Conservation (phyloP, 2,113 vertebrate genomes). For the Ameiurus melas region DNA sequence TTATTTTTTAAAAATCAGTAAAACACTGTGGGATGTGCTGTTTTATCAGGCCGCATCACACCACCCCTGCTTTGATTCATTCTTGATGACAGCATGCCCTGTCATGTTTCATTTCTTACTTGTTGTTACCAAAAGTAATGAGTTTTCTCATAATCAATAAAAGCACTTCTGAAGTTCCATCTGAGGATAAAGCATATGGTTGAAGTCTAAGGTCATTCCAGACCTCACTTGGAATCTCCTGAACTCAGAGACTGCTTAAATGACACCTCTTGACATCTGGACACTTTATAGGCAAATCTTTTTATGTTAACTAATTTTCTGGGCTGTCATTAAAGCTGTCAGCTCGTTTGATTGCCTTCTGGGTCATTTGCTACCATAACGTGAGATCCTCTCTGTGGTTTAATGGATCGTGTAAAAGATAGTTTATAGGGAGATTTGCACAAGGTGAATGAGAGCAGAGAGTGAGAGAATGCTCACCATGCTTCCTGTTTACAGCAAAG, state of each 20-base stretch:
- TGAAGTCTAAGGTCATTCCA: slow-evolving; percentile 21
- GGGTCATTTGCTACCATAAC: slow-evolving; percentile 64
- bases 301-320: slow-evolving; percentile 65
- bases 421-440: slow-evolving; percentile 68
- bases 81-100: neutral
- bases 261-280: slow-evolving; percentile 57
- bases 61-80: neutral
- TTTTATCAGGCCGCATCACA: neutral
- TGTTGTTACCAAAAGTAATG: neutral
- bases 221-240: neutral
- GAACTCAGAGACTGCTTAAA: slow-evolving; percentile 32
- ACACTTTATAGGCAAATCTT: slow-evolving; percentile 65
- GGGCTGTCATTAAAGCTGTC: slow-evolving; percentile 63
- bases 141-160: neutral
- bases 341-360: slow-evolving; percentile 67
- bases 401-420: slow-evolving; percentile 65
- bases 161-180: neutral
- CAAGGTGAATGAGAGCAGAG: slow-evolving; percentile 65
- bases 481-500: slow-evolving; percentile 34
- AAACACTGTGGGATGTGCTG: neutral
- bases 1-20: neutral
- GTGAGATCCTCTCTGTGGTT: slow-evolving; percentile 56
- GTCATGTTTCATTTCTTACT: neutral
- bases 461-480: slow-evolving; percentile 44
- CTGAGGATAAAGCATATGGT: slow-evolving; percentile 3